Evolutionary conservation across 1,140 invertebrate species (phyloP), one percentile per base, ranked within the genome.

Genomic region (Panagrolaimus sp.): DNA sequence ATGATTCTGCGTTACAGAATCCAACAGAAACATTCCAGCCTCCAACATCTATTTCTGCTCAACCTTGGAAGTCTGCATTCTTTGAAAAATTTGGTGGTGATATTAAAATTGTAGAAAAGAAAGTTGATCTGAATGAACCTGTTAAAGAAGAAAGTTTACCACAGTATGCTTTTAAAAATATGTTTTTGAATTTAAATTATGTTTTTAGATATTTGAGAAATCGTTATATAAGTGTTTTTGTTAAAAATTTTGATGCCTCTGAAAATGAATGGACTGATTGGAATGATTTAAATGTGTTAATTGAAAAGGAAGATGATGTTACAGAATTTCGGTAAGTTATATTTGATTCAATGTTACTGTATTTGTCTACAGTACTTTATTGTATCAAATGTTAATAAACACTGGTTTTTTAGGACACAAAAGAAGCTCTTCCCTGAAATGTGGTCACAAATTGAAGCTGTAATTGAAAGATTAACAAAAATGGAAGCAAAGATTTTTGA

Each of bases 71-170:
- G 7, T 2, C 32, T 38, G 32, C 32, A 38, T 4, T 38, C 32
- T 38, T 38, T 38, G 32, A 38, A 38, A 38, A 38, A 38, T 58
- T 58, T 24, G 52, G 52, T 17, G 52, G 52, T 4, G 52, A 58
- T 28, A 58, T 58, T 17, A 58, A 58, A 28, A 58, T 58, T 58
- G 52, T 58, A 12, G 52, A 58, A 14, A 58, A 58, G 8, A 58
- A 58, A 4, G 10, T 58, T 8, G 52, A 58, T 21, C 15, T 28
- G 52, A 58, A 28, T 17, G 28, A 26, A 26, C 21, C 21, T 1
- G 17, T 26, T 17, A 58, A 21, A 12, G 52, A 58, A 21, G 52
- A 58, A 1, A 28, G 28, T 2, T 17, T 58, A 12, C 52, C 52
- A 14, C 12, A 28, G 52, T 55, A 24, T 55, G 8, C 9, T 55